phyloP scores from a whole-genome alignment of 2,888 invertebrate species.

The Pollenia amentaria region DNA sequence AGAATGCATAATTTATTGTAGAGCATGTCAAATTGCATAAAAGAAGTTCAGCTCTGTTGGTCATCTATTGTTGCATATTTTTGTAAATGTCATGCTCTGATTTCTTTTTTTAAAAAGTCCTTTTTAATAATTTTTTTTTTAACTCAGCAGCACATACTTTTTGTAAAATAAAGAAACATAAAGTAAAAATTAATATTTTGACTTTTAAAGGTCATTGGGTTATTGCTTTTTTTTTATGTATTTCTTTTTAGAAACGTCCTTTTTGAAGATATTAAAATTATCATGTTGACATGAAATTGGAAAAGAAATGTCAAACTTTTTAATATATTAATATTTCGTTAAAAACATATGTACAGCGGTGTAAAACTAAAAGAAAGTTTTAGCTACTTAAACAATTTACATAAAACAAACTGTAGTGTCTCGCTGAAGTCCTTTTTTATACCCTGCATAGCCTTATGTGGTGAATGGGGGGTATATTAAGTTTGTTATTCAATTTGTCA shows the following conservation, averaged over 20 bases:
- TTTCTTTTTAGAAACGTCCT: conserved; percentile 9
- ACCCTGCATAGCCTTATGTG: too few relatives aligned
- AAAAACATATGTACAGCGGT: too few relatives aligned
- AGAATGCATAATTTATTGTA: conserved; percentile 65
- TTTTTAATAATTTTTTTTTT: conserved; percentile 31
- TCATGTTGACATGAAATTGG: conserved; percentile 13
- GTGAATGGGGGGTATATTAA: too few relatives aligned
- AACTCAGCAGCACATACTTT: background rate
- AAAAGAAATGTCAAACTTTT: conserved; percentile 1
- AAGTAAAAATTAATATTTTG: conserved; percentile 62
- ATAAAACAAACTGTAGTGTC: background rate
- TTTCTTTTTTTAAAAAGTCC: conserved; percentile 47
- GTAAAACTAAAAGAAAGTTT: too few relatives aligned
- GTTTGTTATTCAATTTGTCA: too few relatives aligned
- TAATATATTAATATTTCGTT: background rate
- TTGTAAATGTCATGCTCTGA: conserved; percentile 57
- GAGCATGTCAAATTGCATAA: conserved; percentile 65
- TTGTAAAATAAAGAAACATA: background rate
- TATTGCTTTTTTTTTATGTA: conserved; percentile 9
- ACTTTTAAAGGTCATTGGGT: conserved; percentile 67
- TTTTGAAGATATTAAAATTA: conserved; percentile 16
- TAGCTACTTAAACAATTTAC: too few relatives aligned
- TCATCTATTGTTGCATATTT: conserved; percentile 59
- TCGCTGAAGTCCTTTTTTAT: too few relatives aligned
- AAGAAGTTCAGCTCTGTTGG: conserved; percentile 58